Evolutionary conservation across 2,888 invertebrate genomes (phyloP).

Genomic region (Apodemia zela): DNA sequence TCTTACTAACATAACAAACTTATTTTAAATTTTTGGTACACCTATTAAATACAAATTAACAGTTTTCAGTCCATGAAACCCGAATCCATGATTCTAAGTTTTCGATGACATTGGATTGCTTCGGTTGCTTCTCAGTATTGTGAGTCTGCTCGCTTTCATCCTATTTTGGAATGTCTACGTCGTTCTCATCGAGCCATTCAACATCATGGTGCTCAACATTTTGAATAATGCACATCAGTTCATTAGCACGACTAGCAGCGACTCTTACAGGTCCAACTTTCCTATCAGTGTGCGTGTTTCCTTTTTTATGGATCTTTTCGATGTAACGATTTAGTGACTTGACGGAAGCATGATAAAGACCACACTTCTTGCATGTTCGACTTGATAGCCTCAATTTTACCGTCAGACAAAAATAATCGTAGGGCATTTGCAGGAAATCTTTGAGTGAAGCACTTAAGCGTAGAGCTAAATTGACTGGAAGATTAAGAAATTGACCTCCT

Average conservation of each 20-base stretch:
- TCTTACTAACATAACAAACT: conserved; percentile 19
- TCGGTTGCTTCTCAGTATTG: conserved; percentile 39
- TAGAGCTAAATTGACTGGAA: conserved; percentile 38
- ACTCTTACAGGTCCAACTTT: conserved; percentile 34
- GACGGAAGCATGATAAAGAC: conserved; percentile 37
- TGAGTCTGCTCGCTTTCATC: conserved; percentile 14
- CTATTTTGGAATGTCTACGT: conserved; percentile 35
- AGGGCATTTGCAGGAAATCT: conserved; percentile 35
- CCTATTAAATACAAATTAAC: conserved; percentile 8
- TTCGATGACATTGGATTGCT: conserved; percentile 49
- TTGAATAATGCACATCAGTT: conserved; percentile 35
- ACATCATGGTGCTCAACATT: conserved; percentile 37
- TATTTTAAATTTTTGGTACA: no score
- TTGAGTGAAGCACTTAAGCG: conserved; percentile 31
- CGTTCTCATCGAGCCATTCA: conserved; percentile 37
- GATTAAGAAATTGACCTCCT: conserved; percentile 30
- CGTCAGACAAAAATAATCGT: conserved; percentile 35
- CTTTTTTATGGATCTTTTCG: conserved; percentile 37
- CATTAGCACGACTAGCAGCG: conserved; percentile 34
- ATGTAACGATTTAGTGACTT: conserved; percentile 40
- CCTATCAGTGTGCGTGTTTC: conserved; percentile 31
- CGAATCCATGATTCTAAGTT: conserved; percentile 23
- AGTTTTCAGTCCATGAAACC: conserved; percentile 33
- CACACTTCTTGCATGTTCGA: conserved; percentile 37
- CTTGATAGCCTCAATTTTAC: conserved; percentile 37